Conservation (phyloP, 2,113 vertebrate genomes). For the Indicator indicator region DNA sequence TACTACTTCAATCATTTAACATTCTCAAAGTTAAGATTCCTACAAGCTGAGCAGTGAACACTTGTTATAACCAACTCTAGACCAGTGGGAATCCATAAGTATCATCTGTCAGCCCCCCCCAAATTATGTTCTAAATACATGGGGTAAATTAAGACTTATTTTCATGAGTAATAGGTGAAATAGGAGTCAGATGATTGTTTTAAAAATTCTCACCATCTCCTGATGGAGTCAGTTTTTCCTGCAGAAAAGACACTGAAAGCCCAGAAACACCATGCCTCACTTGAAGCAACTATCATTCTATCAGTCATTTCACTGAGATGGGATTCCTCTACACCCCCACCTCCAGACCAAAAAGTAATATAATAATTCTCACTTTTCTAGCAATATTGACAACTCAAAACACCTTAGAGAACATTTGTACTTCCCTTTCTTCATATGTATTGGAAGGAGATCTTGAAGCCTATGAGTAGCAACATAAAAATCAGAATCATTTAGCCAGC, state of each 20-base stretch:
- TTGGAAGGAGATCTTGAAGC: neutral
- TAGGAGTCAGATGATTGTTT: neutral
- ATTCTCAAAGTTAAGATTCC: neutral
- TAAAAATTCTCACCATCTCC: neutral
- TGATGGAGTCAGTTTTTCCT: neutral
- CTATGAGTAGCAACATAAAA: neutral
- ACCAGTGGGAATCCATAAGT: neutral
- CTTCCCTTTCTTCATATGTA: neutral
- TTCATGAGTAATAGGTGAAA: neutral
- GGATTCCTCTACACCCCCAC: neutral
- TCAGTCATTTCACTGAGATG: neutral
- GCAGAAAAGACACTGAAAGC: neutral
- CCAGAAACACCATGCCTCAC: neutral
- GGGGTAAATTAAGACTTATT: neutral
- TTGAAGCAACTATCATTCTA: neutral
- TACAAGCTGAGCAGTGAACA: neutral
- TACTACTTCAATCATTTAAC: neutral
- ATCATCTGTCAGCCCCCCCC: neutral
- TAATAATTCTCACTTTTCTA: neutral
- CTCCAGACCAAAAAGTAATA: neutral
- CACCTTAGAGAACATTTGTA: neutral
- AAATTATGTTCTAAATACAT: neutral
- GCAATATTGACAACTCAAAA: neutral
- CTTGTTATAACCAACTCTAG: neutral
- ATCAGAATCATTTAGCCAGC: neutral